Evolutionary conservation across 2,113 vertebrate genomes (phyloP), one percentile per base, ranked within the genome.

Genomic region (Meriones unguiculatus): DNA sequence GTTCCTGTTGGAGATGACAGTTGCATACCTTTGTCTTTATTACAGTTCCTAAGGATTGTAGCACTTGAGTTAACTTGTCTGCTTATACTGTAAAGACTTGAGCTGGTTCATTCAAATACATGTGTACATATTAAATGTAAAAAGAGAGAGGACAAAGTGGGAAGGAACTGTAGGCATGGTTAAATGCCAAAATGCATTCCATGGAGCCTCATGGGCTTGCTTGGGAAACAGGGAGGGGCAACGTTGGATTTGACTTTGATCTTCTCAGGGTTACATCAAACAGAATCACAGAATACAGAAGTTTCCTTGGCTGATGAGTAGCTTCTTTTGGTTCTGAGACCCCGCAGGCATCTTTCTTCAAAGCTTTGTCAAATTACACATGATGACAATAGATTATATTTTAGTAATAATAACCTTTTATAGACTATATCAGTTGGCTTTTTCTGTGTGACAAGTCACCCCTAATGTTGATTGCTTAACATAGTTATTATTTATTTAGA

Each of bases 1-100:
- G 11, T 84, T 91, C 95, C 50, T 95, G 1, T n/a, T 92, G 30
- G 41, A 46, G 52, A 50, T 75, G n/a, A 59, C n/a, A 25, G 4
- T 90, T 75, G 7, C 32, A 20, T 30, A 20, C 7, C 2, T 7
- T 4, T 69, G 32, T 84, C 54, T 73, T 93, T 7, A 8, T 90
- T 92, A 57, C 25, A 64, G 1, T 86, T 75, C 82, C 90, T 70
- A 90, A 93, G 85, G 24, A 76, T 62, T 86, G 15, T 95, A 70
- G 59, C 50, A 69, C 28, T 94, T 88, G 52, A 57, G 78, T 96
- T 88, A 67, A 81, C 85, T 95, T 32, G 73, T 35, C 89, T n/a
- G 22, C 18, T 75, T 85, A 73, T 38, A 77, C 32, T 94, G 32
- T 94, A 62, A 92, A 90, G 64, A 75, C 96, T 94, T 87, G 88